Conservation (phyloP, 2,113 vertebrate species). For the Poeciliopsis occidentalis region DNA sequence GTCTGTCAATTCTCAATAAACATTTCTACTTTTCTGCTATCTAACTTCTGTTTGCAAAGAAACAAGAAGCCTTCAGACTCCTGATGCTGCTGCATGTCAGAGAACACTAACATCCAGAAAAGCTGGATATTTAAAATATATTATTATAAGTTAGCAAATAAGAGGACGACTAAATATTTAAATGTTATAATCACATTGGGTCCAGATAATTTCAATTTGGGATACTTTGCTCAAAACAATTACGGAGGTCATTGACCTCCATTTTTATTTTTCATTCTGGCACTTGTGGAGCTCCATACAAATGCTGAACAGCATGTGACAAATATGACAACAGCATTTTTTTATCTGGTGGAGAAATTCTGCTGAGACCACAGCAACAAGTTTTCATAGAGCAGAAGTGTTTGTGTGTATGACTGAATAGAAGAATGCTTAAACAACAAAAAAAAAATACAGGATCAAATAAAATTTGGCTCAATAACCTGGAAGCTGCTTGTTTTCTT, state of each 20-base stretch:
- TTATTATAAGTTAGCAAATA: no score
- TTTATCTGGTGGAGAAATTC: background rate
- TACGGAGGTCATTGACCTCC: background rate
- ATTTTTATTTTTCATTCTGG: background rate
- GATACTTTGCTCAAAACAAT: background rate
- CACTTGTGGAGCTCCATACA: background rate
- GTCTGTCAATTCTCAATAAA: no score
- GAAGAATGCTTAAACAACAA: background rate
- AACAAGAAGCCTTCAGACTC: background rate
- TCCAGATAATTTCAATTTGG: background rate
- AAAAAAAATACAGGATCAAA: background rate
- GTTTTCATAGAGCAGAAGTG: constrained; percentile 14
- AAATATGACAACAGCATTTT: background rate
- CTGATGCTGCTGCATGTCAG: no score
- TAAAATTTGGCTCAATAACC: background rate
- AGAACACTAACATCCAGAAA: no score
- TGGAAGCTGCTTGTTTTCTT: background rate
- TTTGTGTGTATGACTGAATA: background rate
- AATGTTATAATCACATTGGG: background rate
- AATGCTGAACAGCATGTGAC: background rate
- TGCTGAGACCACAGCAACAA: background rate
- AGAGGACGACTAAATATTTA: background rate
- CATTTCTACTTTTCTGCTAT: no score
- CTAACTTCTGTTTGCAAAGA: background rate
- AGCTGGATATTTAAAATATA: no score